Percentiles rank a stretch among this genome's conserved stretches.
These are phyloP conservation scores for Pholis gunnellus DNA, from an alignment of 2,113 vertebrate species.

Conservation along the genomic window DNA sequence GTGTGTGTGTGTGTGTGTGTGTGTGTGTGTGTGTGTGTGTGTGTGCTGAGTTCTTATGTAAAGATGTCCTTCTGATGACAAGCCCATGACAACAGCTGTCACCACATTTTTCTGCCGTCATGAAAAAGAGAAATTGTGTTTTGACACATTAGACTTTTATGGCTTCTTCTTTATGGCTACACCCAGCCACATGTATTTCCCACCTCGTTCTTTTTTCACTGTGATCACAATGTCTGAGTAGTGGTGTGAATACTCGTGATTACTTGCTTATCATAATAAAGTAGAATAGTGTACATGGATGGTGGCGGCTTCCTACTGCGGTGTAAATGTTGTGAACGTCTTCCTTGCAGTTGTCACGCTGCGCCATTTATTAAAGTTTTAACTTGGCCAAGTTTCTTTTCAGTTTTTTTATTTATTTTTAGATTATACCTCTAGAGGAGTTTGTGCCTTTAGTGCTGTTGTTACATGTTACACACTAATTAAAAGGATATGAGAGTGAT, in stretches of 20 bases:
- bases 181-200: not conserved
- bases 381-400: not conserved
- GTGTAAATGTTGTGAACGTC: not conserved
- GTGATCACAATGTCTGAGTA: not conserved
- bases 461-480: conserved; percentile 63
- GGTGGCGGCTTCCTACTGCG: not conserved
- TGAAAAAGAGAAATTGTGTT: conserved; percentile 23
- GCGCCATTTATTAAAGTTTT: conserved; percentile 22
- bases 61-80: conserved; percentile 46
- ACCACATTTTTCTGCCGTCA: conserved; percentile 6
- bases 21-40: not conserved
- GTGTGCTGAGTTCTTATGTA: conserved; percentile 10
- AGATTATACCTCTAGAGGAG: conserved; percentile 35
- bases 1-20: not conserved
- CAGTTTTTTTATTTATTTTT: not conserved
- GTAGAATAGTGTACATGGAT: not conserved
- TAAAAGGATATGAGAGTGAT: conserved; percentile 59
- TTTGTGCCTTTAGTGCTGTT: conserved; percentile 42
- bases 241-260: not conserved
- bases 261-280: not conserved
- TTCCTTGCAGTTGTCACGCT: not conserved
- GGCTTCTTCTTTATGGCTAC: not conserved
- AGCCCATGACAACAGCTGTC: conserved; percentile 36
- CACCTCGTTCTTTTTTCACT: not conserved
- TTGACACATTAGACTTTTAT: not conserved